These are phyloP conservation scores for Ostrea denselamellosa DNA, from an alignment of 1,140 invertebrate genomes.

Conservation along the genomic window DNA sequence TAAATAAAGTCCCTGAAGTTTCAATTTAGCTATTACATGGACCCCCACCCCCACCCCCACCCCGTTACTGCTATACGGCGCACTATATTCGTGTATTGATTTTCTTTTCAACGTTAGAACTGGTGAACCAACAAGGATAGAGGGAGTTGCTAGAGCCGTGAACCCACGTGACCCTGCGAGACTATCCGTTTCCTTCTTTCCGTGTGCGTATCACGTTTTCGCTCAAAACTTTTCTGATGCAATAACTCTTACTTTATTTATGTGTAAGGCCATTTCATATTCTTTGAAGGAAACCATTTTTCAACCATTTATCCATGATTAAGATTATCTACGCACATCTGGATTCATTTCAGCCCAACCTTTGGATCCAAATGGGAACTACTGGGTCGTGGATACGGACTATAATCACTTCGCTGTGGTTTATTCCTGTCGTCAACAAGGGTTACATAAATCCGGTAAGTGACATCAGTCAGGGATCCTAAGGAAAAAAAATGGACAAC, in stretches of 20 bases:
- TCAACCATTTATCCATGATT: too few species aligned
- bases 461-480: too few species aligned
- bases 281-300: too few species aligned
- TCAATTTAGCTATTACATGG: too few species aligned
- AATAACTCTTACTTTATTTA: too few species aligned
- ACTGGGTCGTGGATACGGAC: not conserved
- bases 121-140: not conserved
- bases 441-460: not conserved
- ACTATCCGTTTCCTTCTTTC: not conserved
- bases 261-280: too few species aligned
- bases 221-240: too few species aligned
- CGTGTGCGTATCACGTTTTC: not conserved
- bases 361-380: not conserved
- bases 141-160: constrained; percentile 5
- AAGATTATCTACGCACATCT: too few species aligned
- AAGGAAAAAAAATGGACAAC: too few species aligned
- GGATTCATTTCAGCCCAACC: not conserved
- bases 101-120: not conserved
- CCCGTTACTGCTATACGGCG: too few species aligned
- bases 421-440: not conserved
- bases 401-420: not conserved
- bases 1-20: too few species aligned
- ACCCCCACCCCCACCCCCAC: too few species aligned
- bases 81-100: not conserved
- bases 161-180: constrained; percentile 5